A percentile compares a stretch with the other conserved stretches of the same genome.
phyloP scores from a whole-genome alignment of 2,797 vertebrate genomes.

The Sarcoramphus papa region DNA sequence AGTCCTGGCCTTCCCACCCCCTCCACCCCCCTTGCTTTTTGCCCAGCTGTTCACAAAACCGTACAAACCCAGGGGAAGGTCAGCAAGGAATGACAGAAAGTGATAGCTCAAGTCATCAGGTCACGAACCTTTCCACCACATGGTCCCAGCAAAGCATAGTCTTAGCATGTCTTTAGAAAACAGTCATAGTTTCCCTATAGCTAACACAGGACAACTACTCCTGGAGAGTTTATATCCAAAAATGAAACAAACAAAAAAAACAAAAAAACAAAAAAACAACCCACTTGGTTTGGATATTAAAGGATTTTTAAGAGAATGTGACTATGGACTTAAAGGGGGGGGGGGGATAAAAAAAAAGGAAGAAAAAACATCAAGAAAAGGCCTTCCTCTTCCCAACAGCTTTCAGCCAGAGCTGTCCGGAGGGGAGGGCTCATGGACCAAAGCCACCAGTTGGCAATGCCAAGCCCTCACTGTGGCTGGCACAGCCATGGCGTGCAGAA shows the following conservation, averaged over 20 bases:
- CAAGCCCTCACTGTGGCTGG: neutral
- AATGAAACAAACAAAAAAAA: neutral
- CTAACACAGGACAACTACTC: neutral
- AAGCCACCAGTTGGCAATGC: neutral
- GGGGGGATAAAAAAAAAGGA: rapidly evolving
- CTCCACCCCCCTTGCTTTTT: neutral
- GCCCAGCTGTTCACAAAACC: neutral
- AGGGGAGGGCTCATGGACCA: rapidly evolving
- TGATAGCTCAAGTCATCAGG: neutral
- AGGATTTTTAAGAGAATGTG: neutral
- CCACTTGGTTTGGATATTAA: neutral
- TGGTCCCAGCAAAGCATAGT: neutral
- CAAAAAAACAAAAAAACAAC: neutral
- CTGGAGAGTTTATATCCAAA: neutral
- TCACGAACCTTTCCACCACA: neutral
- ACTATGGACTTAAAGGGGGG: neutral
- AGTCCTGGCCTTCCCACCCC: neutral
- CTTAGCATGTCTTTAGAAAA: neutral
- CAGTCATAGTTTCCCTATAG: neutral
- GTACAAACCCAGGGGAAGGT: neutral
- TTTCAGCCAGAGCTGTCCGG: neutral
- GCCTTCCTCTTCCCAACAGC: neutral
- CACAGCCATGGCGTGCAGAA: rapidly evolving
- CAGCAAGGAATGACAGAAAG: neutral
- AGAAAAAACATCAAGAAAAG: neutral